Conservation (phyloP, 2,113 vertebrate genomes). For the Microcebus ravelobensis region DNA sequence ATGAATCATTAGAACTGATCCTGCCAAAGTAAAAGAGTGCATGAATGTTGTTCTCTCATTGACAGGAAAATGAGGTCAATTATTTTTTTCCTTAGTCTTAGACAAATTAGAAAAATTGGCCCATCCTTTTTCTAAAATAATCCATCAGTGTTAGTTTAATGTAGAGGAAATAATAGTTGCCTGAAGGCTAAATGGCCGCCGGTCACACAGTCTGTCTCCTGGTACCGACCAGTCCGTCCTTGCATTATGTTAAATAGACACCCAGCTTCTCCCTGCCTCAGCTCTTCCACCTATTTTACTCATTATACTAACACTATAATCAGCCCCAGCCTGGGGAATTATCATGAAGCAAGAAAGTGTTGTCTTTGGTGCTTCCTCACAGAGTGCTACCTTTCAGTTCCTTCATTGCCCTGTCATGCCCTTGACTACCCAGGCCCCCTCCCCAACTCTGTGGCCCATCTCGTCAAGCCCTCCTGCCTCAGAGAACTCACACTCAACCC, state of each 20-base stretch:
- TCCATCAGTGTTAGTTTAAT: conserved; percentile 31
- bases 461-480: neutral
- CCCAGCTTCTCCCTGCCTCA: neutral
- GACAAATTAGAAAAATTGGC: conserved; percentile 30
- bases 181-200: neutral
- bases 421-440: too few species aligned
- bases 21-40: neutral
- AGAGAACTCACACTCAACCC: neutral
- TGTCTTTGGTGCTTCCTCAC: neutral
- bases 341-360: neutral
- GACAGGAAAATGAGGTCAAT: conserved; percentile 12
- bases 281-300: neutral
- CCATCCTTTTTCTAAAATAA: neutral
- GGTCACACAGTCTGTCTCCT: neutral
- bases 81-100: neutral
- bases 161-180: neutral
- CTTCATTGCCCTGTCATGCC: neutral
- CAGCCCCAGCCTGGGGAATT: neutral
- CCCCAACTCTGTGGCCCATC: rapidly evolving
- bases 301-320: neutral
- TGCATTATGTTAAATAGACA: neutral
- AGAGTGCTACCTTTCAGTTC: neutral
- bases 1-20: conserved; percentile 36
- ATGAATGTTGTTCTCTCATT: neutral
- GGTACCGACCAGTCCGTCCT: neutral